These are phyloP conservation scores for Drosophila pruinosa DNA, from an alignment of 1,140 invertebrate species.

Conservation along the genomic window DNA sequence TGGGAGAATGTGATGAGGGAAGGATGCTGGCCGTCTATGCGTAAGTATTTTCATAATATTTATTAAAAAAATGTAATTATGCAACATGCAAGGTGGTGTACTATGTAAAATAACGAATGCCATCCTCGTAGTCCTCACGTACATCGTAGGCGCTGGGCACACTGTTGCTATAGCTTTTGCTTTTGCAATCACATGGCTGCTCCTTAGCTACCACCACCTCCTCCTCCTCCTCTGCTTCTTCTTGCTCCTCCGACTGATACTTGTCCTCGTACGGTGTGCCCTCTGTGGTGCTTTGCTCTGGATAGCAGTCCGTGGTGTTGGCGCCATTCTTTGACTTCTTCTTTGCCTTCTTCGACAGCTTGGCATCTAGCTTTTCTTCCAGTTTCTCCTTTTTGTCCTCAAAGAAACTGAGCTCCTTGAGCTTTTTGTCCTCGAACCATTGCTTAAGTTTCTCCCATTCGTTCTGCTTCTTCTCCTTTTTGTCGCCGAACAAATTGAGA, in stretches of 20 bases:
- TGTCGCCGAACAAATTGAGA: constrained; percentile 60
- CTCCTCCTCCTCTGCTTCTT: constrained; percentile 22
- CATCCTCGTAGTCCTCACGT: constrained; percentile 50
- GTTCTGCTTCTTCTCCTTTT: constrained; percentile 52
- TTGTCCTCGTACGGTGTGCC: neutral
- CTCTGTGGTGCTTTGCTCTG: neutral
- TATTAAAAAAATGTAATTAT: constrained; percentile 77
- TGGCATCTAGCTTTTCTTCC: constrained; percentile 36
- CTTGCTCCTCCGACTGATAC: constrained; percentile 14
- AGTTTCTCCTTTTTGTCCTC: constrained; percentile 54
- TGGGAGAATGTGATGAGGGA: neutral
- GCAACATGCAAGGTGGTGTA: constrained; percentile 32
- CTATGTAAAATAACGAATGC: constrained; percentile 60
- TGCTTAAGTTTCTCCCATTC: constrained; percentile 66
- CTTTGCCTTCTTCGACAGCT: constrained; percentile 38
- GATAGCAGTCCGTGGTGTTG: constrained; percentile 33
- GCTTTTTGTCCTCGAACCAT: constrained; percentile 62
- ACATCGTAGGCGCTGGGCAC: constrained; percentile 43
- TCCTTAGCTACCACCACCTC: constrained; percentile 5
- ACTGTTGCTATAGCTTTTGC: constrained; percentile 10
- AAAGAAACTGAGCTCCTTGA: constrained; percentile 53
- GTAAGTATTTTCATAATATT: constrained; percentile 71
- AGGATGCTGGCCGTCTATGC: constrained; percentile 30
- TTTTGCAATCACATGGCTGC: constrained; percentile 10
- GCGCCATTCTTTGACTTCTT: constrained; percentile 35